Evolutionary conservation across 2,113 vertebrate genomes (phyloP).

Genomic region (Suncus etruscus): DNA sequence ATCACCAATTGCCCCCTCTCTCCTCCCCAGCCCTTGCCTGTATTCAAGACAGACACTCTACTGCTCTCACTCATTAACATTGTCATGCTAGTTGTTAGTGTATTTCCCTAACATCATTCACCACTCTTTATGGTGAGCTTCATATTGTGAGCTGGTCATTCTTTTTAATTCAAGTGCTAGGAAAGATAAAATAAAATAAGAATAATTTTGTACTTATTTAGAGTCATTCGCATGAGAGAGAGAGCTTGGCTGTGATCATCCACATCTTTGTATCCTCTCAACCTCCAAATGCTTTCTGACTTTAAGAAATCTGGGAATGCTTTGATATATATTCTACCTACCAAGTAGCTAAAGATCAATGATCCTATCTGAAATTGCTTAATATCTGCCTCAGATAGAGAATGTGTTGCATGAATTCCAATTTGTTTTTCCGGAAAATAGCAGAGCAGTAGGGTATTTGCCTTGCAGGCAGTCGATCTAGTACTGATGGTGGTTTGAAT

Average conservation of each 20-base stretch:
- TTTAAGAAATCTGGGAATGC: not conserved
- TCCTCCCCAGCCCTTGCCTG: too few species aligned
- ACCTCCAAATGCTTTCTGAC: not conserved
- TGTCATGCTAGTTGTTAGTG: too few species aligned
- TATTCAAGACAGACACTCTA: too few species aligned
- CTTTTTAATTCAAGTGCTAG: not conserved
- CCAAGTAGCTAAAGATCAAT: conserved; percentile 21
- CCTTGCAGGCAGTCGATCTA: too few species aligned
- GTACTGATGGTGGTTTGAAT: too few species aligned
- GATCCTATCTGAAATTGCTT: not conserved
- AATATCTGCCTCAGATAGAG: conserved; percentile 4
- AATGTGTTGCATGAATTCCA: not conserved
- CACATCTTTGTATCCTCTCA: not conserved
- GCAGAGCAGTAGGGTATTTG: too few species aligned
- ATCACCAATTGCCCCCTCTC: too few species aligned
- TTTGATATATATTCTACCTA: not conserved
- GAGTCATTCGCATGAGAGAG: not conserved
- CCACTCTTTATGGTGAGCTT: too few species aligned
- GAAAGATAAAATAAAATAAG: conserved; percentile 33
- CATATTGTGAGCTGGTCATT: too few species aligned
- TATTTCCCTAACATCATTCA: too few species aligned
- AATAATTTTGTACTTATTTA: not conserved
- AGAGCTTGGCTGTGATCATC: not conserved
- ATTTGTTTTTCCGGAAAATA: not conserved
- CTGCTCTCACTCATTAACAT: too few species aligned